Conservation (phyloP, 2,888 invertebrate species). For the Leptura quadrifasciata region DNA sequence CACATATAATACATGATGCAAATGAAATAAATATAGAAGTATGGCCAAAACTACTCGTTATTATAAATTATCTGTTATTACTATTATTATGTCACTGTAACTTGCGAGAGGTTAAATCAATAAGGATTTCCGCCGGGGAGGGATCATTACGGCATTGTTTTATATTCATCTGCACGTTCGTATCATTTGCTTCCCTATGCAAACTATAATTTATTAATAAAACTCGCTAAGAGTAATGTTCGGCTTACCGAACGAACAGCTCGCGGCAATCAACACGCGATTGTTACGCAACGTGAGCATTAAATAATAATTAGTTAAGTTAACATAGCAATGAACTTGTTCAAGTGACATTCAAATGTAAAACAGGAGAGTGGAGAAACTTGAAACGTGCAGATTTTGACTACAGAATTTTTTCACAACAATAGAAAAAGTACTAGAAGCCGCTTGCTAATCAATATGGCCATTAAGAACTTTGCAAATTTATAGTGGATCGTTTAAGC, state of each 20-base stretch:
- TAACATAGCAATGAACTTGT: not conserved
- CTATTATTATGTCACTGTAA: not conserved
- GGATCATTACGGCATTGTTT: conserved; percentile 23
- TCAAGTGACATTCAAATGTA: too few relatives aligned
- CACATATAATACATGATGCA: not conserved
- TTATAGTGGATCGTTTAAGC: too few relatives aligned
- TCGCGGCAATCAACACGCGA: not conserved
- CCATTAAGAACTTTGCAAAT: not conserved
- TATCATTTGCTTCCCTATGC: conserved; percentile 5
- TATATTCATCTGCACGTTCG: conserved; percentile 11
- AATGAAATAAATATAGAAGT: not conserved
- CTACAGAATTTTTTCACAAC: not conserved
- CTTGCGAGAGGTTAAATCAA: conserved; percentile 5
- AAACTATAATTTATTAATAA: conserved; percentile 36
- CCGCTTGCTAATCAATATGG: not conserved
- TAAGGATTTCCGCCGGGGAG: conserved; percentile 52
- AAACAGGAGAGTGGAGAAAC: too few relatives aligned
- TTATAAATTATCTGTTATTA: not conserved
- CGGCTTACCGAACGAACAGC: not conserved
- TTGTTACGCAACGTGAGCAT: not conserved
- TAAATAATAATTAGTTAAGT: not conserved
- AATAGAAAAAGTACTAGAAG: not conserved
- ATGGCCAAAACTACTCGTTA: not conserved
- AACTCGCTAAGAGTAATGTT: not conserved
- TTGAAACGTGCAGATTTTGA: too few relatives aligned